Base-by-base conservation (phyloP, 2,888 invertebrate species). In the Rhamnusium bicolor region DNA sequence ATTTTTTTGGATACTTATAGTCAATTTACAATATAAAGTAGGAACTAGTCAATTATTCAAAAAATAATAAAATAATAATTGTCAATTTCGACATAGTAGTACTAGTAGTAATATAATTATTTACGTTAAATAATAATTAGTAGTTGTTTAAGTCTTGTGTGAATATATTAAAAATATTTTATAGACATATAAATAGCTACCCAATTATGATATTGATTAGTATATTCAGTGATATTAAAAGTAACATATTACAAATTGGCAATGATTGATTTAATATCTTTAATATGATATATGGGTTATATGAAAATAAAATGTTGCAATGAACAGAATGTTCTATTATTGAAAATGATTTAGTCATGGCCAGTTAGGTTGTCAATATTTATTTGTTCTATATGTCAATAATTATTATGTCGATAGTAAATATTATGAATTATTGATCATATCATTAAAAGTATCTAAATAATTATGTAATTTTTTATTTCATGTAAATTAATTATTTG, bases 261-360 rank as follows among this genome's bases (percentile, higher is more conserved):
- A 24, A 12, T 54, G 54, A 54, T 54, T 54, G 54, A 54, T 54
- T 54, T 54, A 19, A 49, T 16, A 49, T 19, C 16, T 40, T 8
- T 40, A 40, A 40, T 12, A 12, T 24, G 12, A 40, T 40, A 40
- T 29, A 1, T 6, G 8, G 1, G 6, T 24, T 6, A 29, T 29
- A 29, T 12, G 10, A 40, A 40, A 40, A 40, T 40, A 12, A 40
- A 40, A 40, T 40, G 40, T 12, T 40, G 40, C 1, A 40, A 40
- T 40, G 40, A 40, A 40, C 12, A 12, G 40, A 12, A 40, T 12
- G 40, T 40, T 40, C 10, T 12, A 12, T 40, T 40, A 40, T 12
- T 12, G 12, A 40, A 1, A 24, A 40, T 12, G 10, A 40, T 40
- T 40, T 40, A 12, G 40, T 10, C 12, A 40, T 40, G 12, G 12